Percentiles rank a stretch among this genome's conserved stretches.
Conservation (phyloP, 2,113 vertebrate genomes). For the Neodontobutis hainanensis region DNA sequence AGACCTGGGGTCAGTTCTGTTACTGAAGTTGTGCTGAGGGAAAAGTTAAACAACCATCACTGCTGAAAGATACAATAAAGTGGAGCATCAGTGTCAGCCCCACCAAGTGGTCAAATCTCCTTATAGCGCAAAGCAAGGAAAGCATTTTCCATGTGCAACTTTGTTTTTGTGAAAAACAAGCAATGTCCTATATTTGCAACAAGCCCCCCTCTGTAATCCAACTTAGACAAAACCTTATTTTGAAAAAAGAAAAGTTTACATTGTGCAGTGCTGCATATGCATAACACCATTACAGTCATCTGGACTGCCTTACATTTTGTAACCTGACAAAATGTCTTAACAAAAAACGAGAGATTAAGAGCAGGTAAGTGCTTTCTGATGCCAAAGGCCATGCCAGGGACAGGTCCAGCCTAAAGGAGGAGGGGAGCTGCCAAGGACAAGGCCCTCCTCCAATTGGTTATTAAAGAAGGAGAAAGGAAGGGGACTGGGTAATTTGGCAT, state of each 20-base stretch:
- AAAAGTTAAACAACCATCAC: constrained; percentile 31
- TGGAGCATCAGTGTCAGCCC: constrained; percentile 33
- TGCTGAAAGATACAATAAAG: constrained; percentile 29
- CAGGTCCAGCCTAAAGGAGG: constrained; percentile 56
- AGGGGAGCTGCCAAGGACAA: constrained; percentile 73
- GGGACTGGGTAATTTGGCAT: constrained; percentile 31
- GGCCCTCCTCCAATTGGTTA: constrained; percentile 48
- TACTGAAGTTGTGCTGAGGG: constrained; percentile 54
- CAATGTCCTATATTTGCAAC: constrained; percentile 59
- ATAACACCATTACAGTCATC: constrained; percentile 56
- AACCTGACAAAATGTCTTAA: constrained; percentile 35
- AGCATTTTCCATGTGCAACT: constrained; percentile 65
- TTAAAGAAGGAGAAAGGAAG: neutral
- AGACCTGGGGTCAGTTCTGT: constrained; percentile 33
- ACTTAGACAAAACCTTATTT: constrained; percentile 55
- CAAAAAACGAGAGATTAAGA: constrained; percentile 19
- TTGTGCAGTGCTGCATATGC: constrained; percentile 73
- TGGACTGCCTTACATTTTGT: constrained; percentile 40
- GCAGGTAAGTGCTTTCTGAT: constrained; percentile 49
- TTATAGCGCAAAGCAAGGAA: constrained; percentile 58
- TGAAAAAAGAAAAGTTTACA: constrained; percentile 62
- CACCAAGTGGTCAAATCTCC: constrained; percentile 50
- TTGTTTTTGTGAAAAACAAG: constrained; percentile 61
- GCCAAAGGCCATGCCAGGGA: constrained; percentile 64
- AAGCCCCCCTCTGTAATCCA: constrained; percentile 45